A percentile compares a stretch with the other conserved stretches of the same genome.
phyloP scores from a whole-genome alignment of 2,797 vertebrate species.

The Hypotaenidia okinawae region DNA sequence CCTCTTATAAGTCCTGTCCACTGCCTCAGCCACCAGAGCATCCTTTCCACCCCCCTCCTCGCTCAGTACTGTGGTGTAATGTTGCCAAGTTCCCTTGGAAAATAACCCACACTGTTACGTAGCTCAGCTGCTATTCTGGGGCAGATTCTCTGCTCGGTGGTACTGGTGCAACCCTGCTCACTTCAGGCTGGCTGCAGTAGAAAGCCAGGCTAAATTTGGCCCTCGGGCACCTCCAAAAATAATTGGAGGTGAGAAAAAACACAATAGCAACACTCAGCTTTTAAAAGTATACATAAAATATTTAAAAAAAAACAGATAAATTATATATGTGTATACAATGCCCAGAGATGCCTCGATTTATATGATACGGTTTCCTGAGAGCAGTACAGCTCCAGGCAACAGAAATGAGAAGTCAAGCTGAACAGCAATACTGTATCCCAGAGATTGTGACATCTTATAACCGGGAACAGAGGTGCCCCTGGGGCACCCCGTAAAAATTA shows the following conservation, averaged over 20 bases:
- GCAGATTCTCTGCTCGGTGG: not conserved
- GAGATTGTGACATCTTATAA: constrained; percentile 71
- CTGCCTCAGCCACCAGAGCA: not conserved
- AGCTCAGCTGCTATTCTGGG: not conserved
- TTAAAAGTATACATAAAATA: constrained; percentile 70
- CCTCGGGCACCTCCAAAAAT: constrained; percentile 11
- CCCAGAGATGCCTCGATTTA: constrained; percentile 55
- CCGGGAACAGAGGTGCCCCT: constrained; percentile 69
- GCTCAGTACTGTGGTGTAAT: accelerated
- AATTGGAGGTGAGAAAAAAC: constrained; percentile 51
- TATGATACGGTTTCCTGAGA: constrained; percentile 30
- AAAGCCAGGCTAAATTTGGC: not conserved
- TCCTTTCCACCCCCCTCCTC: not conserved
- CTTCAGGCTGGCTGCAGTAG: not conserved
- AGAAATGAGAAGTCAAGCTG: constrained; percentile 60
- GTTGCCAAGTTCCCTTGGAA: not conserved
- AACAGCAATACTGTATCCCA: constrained; percentile 37
- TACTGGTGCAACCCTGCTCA: not conserved
- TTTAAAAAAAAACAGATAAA: constrained; percentile 40
- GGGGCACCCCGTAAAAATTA: constrained; percentile 74
- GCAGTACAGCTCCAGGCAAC: constrained; percentile 68
- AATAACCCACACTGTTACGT: not conserved
- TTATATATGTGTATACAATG: constrained; percentile 58
- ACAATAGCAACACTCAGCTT: not conserved
- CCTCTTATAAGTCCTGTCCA: not conserved